Evolutionary conservation across 92 coral and sea anemone species (phyloP), one percentile per base, ranked within the genome.

Genomic region (Epizoanthus scotinus): DNA sequence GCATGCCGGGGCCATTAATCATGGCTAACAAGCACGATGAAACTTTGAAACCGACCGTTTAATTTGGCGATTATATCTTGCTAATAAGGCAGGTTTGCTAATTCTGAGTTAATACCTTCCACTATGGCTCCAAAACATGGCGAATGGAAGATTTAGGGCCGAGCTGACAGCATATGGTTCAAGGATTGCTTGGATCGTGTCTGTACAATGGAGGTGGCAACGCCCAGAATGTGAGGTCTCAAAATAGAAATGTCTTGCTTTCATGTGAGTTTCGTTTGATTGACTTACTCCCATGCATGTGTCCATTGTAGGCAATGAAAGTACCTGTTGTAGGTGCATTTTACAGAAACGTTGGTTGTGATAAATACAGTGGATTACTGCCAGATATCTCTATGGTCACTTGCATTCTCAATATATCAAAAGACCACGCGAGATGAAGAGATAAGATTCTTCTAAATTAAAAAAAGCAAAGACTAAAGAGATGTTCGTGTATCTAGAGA

Each of bases 1-100:
- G 15, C 81, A 75, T 75, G 59, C 81, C 81, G 81, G 81, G 81
- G 68, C 68, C 81, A 75, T 75, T 75, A 75, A 75, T 75, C 81
- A 75, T 60, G 56, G 67, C 57, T 75, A 75, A 75, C 81, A 75
- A 75, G 81, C 81, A 75, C 68, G 81, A 75, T 75, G 81, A 75
- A 75, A 60, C 67, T 75, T 59, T 36, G 81, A 75, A 75, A 75
- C 81, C 81, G 59, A 75, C 81, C 81, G 67, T 75, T 75, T 75
- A 75, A 59, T 75, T 59, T 75, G 57, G 68, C 63, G 81, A 75
- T 75, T 58, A 75, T 75, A 75, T 75, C 81, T 75, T 63, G 81
- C 57, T 75, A 75, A 75, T 36, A 75, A 75, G 81, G 63, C 81
- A 75, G 68, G 12, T 75, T 75, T 60, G 50, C 81, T 58, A 58